phyloP scores from a whole-genome alignment of 2,797 vertebrate genomes.

The Agapornis canus region DNA sequence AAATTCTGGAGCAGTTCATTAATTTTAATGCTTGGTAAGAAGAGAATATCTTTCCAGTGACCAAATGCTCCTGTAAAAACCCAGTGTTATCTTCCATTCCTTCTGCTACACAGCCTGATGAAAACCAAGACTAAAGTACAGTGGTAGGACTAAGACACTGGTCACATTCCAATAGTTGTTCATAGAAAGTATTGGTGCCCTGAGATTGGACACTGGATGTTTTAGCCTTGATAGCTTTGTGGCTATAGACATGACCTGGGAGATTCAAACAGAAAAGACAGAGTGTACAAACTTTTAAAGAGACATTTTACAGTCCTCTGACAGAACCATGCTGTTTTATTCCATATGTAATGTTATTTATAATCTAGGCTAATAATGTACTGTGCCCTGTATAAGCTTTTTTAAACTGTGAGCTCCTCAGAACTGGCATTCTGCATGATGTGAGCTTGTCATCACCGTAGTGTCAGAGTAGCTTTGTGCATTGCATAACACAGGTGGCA shows the following conservation, averaged over 20 bases:
- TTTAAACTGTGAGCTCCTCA: rapidly evolving
- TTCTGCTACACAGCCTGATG: not conserved
- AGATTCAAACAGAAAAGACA: not conserved
- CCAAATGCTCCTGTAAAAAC: not conserved
- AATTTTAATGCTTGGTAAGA: not conserved
- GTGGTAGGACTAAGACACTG: not conserved
- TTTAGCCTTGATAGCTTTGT: not conserved
- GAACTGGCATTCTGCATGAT: rapidly evolving
- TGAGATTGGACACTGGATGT: not conserved
- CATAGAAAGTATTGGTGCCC: not conserved
- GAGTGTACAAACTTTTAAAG: not conserved
- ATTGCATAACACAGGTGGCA: not conserved
- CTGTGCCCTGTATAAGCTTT: not conserved
- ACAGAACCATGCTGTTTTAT: not conserved
- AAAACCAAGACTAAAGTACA: not conserved
- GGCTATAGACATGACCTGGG: not conserved
- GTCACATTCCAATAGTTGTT: not conserved
- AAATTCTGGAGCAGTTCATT: not conserved
- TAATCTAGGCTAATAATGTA: not conserved
- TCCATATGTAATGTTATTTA: not conserved
- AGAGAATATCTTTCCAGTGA: not conserved
- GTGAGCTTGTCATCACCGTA: not conserved
- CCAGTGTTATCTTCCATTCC: not conserved
- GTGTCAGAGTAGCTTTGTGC: not conserved
- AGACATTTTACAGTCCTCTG: not conserved